Evolutionary conservation across 1,140 invertebrate genomes (phyloP), one percentile per base, ranked within the genome.

Genomic region (Marisa cornuarietis): DNA sequence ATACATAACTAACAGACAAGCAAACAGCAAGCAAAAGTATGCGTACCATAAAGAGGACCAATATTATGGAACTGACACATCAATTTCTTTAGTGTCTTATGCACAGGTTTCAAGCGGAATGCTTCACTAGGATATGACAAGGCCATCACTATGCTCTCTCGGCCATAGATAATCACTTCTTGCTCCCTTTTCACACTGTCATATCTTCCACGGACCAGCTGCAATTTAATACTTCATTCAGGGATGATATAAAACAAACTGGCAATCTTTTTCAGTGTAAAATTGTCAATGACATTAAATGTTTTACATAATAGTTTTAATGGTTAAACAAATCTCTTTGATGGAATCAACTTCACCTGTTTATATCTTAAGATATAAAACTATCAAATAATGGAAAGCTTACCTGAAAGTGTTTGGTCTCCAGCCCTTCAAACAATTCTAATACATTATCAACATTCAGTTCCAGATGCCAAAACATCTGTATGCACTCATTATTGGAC

Each of bases 1-100:
- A 42, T 42, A 42, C 6, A 42, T 42, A 42, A 42, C 31, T 42
- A 31, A 71, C 4, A 2, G 31, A 65, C 10, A 69, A 63, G n/a
- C 11, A 68, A 42, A n/a, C 51, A 52, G 31, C 31, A 42, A 42
- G 31, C 31, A 63, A 16, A 14, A 75, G 52, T 52, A 66, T 72
- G 42, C 71, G 79, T 82, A 87, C 86, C 74, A 81, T 79, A 78
- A 75, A 76, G 71, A 18, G 77, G 68, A 62, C 78, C 65, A 42
- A 89, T 65, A 24, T 83, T 78, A 82, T 83, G 87, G 76, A 87
- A 90, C 78, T 86, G 79, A n/a, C 79, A 58, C 81, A 90, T 86
- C 7, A 88, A 42, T n/a, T 73, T 68, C 63, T 85, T 82, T 14
- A 88, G 42, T n/a, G 82, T 69, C 10, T 76, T 22, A 61, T 79